These are phyloP conservation scores for Chiloscyllium punctatum DNA, from an alignment of 2,797 vertebrate species.

Conservation along the genomic window DNA sequence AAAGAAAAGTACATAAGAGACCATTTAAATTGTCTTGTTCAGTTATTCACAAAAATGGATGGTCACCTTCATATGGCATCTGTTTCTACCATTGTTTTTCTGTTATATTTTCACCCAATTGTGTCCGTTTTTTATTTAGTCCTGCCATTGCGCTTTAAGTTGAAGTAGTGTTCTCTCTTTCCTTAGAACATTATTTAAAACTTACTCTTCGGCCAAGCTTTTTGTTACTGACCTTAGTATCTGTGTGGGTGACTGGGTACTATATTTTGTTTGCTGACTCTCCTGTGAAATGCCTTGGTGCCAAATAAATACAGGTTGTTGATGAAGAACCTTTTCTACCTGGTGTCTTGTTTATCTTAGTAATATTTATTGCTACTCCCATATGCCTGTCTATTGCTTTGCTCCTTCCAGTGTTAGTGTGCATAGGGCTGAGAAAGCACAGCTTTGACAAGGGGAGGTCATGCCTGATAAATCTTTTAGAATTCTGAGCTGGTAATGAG, in stretches of 20 bases:
- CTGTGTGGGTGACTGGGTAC: not conserved
- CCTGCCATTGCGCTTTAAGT: not conserved
- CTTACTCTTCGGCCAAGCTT: not conserved
- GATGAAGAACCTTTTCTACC: not conserved
- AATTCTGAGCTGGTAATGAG: no score
- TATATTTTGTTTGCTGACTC: not conserved
- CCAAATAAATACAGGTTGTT: not conserved
- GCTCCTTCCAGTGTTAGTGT: not conserved
- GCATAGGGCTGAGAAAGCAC: no score
- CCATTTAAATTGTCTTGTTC: not conserved
- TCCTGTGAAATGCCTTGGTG: not conserved
- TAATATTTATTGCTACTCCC: not conserved
- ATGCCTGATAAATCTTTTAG: no score
- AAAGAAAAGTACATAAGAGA: not conserved
- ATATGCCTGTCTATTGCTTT: not conserved
- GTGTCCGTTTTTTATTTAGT: not conserved
- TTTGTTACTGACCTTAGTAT: not conserved
- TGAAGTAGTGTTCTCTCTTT: not conserved
- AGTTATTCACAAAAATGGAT: not conserved
- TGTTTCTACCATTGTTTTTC: not conserved
- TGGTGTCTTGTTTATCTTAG: not conserved
- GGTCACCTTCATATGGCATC: not conserved
- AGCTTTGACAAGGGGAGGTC: no score
- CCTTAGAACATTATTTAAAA: not conserved
- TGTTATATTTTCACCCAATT: not conserved